These are phyloP conservation scores for Caenorhabditis sp. DNA, from an alignment of 2,888 invertebrate genomes.

Conservation along the genomic window DNA sequence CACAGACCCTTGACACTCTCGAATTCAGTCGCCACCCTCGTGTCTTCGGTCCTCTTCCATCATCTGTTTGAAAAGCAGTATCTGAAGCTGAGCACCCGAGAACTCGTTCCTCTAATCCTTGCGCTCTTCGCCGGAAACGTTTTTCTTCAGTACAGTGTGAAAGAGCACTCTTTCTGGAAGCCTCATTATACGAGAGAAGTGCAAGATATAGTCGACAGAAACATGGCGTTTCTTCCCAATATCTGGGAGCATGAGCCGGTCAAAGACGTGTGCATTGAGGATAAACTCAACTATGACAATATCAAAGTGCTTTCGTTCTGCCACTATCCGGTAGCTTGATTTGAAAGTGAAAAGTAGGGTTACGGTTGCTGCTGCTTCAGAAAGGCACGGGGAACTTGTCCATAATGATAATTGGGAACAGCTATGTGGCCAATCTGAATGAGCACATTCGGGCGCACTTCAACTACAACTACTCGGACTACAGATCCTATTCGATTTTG, in stretches of 20 bases:
- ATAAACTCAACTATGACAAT: too few relatives aligned
- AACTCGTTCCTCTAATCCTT: not conserved
- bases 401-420: conserved; percentile 45
- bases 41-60: conserved; percentile 9
- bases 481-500: conserved; percentile 12
- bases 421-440: conserved; percentile 15
- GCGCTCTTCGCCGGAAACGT: conserved; percentile 4
- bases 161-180: conserved; percentile 11
- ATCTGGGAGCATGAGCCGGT: too few relatives aligned
- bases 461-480: conserved; percentile 30
- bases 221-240: too few relatives aligned
- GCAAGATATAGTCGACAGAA: conserved; percentile 8
- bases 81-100: conserved; percentile 5
- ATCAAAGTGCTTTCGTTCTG: too few relatives aligned
- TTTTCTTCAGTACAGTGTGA: conserved; percentile 16
- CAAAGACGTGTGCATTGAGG: too few relatives aligned
- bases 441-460: conserved; percentile 24
- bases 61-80: conserved; percentile 26
- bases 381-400: conserved; percentile 30
- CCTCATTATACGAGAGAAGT: not conserved
- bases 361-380: too few relatives aligned
- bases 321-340: too few relatives aligned
- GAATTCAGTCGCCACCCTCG: conserved; percentile 16
- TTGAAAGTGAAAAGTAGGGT: too few relatives aligned
- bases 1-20: not conserved